Evolutionary conservation across 2,888 invertebrate genomes (phyloP), one percentile per base, ranked within the genome.

Genomic region (Orthonychiurus folsomi): DNA sequence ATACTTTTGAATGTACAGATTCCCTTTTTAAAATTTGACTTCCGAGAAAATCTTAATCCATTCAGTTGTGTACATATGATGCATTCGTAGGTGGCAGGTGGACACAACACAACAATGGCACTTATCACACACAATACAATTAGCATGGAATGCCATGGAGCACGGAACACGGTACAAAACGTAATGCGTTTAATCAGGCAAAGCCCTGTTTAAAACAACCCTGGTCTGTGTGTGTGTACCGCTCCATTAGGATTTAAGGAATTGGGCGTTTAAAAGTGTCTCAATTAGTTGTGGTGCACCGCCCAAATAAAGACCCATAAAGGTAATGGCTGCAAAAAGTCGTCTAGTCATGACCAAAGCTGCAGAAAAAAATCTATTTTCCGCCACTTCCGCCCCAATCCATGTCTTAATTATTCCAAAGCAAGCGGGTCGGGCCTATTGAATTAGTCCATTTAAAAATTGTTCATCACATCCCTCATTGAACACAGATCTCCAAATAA

Each of bases 211-310:
- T 37, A 37, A 9, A 5, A 37, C 15, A 9, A 5, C 37, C 15
- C 37, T 37, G 5, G 37, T 37, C 37, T 37, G 37, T 37, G 37
- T 5, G 37, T 37, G 5, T 37, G 15, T 5, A 15, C 15, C 9
- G 37, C 15, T 9, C 37, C 37, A 37, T 5, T 37, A 37, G 9
- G 9, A 37, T 5, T 37, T 37, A 37, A 9, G 5, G 37, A 37
- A 37, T 15, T 9, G 37, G 37, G 37, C 37, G 48, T 62, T 56
- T 63, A 62, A 64, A 63, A 67, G 61, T 62, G 65, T 60, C 65
- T 63, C 62, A 66, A 70, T 70, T 70, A 66, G 70, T 68, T 69
- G 66, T 68, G 70, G 70, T 37, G 68, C 50, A 63, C 64, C 69
- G 67, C 71, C 71, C 71, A 63, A 66, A 37, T 37, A 37, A n/a